Percentiles rank a stretch among this genome's conserved stretches.
Evolutionary conservation across 2,797 vertebrate genomes (phyloP).

Genomic region (Intellagama lesueurii): DNA sequence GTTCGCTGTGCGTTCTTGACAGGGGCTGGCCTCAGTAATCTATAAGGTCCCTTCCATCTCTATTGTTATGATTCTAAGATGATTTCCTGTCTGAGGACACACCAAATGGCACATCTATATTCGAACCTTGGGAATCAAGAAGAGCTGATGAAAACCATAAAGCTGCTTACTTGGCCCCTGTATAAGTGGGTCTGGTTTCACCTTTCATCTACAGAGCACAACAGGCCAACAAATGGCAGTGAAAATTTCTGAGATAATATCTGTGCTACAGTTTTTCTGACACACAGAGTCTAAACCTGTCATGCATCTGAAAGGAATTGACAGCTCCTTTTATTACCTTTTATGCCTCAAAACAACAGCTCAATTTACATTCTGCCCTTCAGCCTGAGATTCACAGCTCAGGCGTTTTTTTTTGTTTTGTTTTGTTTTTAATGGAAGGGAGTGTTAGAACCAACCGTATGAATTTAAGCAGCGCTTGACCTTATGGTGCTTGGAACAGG

Average conservation of each 20-base stretch:
- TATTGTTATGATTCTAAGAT: too few relatives aligned
- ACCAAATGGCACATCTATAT: too few relatives aligned
- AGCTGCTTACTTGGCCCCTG: conserved; percentile 33
- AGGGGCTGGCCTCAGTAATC: too few relatives aligned
- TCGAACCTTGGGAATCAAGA: too few relatives aligned
- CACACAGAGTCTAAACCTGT: conserved; percentile 74
- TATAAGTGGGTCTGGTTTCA: conserved; percentile 57
- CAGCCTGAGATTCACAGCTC: conserved; percentile 57
- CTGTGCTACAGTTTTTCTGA: conserved; percentile 56
- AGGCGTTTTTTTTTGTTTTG: neutral
- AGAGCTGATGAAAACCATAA: conserved; percentile 21
- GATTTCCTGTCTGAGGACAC: too few relatives aligned
- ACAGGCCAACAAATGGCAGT: conserved; percentile 51
- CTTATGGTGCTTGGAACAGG: conserved; percentile 20
- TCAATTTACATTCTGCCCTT: conserved; percentile 77
- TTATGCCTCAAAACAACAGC: conserved; percentile 69
- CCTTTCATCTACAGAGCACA: conserved; percentile 64
- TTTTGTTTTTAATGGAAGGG: neutral
- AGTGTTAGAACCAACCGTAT: conserved; percentile 21
- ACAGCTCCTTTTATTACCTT: conserved; percentile 78
- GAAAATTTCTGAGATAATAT: conserved; percentile 71
- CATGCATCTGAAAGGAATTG: conserved; percentile 74
- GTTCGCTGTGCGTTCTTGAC: too few relatives aligned
- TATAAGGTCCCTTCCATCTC: too few relatives aligned
- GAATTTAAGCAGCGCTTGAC: conserved; percentile 61